Percentiles rank a stretch among this genome's conserved stretches.
Evolutionary conservation across 2,888 invertebrate species (phyloP).

Genomic region (Callinectes sapidus): DNA sequence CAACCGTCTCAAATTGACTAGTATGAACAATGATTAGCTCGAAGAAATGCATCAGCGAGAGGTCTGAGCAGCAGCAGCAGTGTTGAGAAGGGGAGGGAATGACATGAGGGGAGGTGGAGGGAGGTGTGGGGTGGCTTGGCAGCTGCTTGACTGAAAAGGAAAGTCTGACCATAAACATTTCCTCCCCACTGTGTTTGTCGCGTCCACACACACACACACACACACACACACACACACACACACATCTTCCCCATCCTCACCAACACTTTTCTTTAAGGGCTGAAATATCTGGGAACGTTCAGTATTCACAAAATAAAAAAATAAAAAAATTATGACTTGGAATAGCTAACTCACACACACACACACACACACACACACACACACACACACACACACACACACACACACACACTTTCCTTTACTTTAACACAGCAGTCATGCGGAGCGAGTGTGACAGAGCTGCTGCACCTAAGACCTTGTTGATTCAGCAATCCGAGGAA

Average conservation of each 20-base stretch:
- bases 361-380: no score
- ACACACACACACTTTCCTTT: not conserved
- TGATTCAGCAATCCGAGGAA: not conserved
- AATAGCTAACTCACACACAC: no score
- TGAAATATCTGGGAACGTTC: no score
- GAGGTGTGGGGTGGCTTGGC: not conserved
- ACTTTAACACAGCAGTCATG: not conserved
- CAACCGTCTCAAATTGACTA: not conserved
- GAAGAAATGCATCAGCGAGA: not conserved
- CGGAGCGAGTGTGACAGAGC: not conserved
- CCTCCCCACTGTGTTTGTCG: not conserved
- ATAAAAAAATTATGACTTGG: no score
- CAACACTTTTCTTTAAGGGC: not conserved
- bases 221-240: not conserved
- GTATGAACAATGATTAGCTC: not conserved
- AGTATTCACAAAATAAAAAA: no score
- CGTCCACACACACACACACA: not conserved
- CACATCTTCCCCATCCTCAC: not conserved
- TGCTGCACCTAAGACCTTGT: not conserved
- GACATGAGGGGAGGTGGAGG: not conserved
- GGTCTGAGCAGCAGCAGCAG: not conserved
- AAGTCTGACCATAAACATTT: conserved; percentile 16
- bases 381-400: not conserved
- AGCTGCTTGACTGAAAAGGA: conserved; percentile 25
- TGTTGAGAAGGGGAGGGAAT: not conserved